phyloP scores from a whole-genome alignment of 2,113 vertebrate genomes.

The Etia nguti region DNA sequence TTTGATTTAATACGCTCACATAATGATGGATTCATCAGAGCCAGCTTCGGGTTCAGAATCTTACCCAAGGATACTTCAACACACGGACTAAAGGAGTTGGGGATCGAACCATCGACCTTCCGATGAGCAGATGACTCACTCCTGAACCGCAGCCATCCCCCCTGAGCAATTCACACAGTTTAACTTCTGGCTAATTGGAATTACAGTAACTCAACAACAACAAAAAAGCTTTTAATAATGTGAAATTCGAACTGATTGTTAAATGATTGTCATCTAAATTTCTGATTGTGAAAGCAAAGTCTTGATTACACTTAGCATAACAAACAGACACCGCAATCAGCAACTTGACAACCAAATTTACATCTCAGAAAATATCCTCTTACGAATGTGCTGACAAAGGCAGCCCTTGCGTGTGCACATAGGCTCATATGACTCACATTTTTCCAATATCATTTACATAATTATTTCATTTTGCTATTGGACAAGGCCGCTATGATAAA shows the following conservation, averaged over 20 bases:
- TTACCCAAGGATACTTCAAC: background rate
- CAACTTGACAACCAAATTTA: background rate
- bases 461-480: background rate
- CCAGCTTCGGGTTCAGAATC: too few relatives aligned
- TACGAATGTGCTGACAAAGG: background rate
- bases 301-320: slow-evolving; percentile 7
- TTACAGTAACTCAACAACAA: background rate
- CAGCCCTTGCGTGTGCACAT: background rate
- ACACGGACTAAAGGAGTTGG: background rate
- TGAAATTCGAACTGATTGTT: background rate
- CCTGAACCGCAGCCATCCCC: background rate
- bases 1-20: background rate
- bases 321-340: slow-evolving; percentile 14
- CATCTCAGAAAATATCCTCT: background rate
- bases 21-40: too few relatives aligned
- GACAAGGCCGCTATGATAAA: background rate
- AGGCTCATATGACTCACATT: background rate
- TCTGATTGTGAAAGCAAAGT: slow-evolving; percentile 2
- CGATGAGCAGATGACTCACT: background rate
- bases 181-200: background rate
- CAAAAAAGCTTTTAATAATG: background rate
- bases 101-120: background rate
- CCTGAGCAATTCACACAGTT: background rate
- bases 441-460: background rate
- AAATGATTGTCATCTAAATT: background rate